Evolutionary conservation across 2,113 vertebrate species (phyloP).

Genomic region (Arvicanthis niloticus): DNA sequence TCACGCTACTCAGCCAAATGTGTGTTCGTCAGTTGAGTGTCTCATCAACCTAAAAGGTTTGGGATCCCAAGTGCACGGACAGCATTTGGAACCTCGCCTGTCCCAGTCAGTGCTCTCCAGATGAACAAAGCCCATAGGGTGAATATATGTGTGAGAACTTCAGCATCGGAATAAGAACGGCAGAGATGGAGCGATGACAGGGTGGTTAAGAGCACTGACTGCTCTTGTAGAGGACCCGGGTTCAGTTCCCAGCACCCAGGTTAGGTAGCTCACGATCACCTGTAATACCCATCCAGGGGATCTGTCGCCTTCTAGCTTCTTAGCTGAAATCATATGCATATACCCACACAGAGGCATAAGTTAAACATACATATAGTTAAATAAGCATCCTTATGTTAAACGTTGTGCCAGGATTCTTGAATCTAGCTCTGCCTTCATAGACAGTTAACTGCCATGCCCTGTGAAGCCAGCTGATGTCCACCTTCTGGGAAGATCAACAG

Average conservation of each 20-base stretch:
- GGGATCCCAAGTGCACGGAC: neutral
- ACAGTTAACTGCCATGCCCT: neutral
- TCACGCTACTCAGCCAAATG: neutral
- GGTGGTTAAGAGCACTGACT: neutral
- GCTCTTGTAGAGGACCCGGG: neutral
- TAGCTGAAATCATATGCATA: neutral
- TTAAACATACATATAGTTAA: neutral
- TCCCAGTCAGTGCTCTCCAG: neutral
- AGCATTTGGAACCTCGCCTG: neutral
- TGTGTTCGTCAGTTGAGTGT: neutral
- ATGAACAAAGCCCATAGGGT: neutral
- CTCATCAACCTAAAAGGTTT: neutral
- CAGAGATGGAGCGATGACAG: neutral
- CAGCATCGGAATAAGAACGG: neutral
- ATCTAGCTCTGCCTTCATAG: neutral
- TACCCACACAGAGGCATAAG: no score
- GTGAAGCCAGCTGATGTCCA: neutral
- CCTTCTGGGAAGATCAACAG: neutral
- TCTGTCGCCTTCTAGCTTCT: neutral
- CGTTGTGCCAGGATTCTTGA: neutral
- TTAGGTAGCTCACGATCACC: neutral
- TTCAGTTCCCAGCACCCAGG: neutral
- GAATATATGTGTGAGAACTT: neutral
- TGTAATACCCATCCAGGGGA: neutral
- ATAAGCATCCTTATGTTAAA: neutral